A percentile compares a stretch with the other conserved stretches of the same genome.
Evolutionary conservation across 1,140 invertebrate species (phyloP).

Genomic region (Metaphire vulgaris): DNA sequence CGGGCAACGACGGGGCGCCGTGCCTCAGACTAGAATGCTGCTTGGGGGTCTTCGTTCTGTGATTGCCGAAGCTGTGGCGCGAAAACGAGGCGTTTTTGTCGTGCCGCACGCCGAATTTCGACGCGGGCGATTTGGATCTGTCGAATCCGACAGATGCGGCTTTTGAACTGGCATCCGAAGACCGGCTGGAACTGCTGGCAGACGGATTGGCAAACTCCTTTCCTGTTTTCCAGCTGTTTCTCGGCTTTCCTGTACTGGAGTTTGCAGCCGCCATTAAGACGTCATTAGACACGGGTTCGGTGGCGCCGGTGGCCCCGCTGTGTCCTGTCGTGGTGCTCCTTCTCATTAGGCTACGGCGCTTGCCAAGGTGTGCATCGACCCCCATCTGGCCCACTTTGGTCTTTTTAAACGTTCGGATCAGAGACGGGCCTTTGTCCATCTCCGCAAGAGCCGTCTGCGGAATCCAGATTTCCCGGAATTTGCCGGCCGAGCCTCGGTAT

Average conservation of each 20-base stretch:
- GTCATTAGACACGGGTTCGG: no score
- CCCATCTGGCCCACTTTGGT: conserved; percentile 17
- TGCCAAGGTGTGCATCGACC: conserved; percentile 13
- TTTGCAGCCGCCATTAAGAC: no score
- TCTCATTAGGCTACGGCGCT: conserved; percentile 3
- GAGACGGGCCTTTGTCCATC: neutral
- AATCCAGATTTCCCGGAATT: conserved; percentile 6
- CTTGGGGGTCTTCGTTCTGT: neutral
- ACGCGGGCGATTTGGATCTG: no score
- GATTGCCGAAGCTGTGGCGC: neutral
- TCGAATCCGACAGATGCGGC: no score
- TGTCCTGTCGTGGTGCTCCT: no score
- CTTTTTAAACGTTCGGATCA: conserved; percentile 10
- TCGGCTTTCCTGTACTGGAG: no score
- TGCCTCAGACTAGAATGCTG: neutral
- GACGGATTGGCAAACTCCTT: no score
- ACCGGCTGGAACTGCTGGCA: no score
- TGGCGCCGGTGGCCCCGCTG: no score
- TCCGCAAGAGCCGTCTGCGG: neutral
- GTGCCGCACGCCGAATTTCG: no score
- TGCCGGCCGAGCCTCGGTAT: neutral
- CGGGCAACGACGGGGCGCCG: neutral
- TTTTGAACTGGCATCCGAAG: no score
- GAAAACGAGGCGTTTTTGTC: neutral
- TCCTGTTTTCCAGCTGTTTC: no score